Conservation (phyloP, 1,140 invertebrate species). For the Ceratitis capitata region DNA sequence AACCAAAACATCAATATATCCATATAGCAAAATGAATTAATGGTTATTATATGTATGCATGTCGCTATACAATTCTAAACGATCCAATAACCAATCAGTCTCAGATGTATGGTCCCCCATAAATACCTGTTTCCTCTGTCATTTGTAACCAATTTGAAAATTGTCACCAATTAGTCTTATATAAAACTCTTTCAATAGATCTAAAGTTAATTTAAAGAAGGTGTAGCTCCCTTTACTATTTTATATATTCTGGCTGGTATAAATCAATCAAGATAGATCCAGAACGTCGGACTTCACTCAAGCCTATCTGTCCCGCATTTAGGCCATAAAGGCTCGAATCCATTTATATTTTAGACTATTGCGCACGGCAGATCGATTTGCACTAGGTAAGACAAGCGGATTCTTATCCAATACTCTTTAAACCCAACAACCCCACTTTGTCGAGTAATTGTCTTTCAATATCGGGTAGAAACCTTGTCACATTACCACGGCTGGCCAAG, state of each 20-base stretch:
- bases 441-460: too few relatives aligned
- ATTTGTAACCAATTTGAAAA: background rate
- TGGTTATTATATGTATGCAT: too few relatives aligned
- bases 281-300: slow-evolving; percentile 70
- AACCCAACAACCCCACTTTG: too few relatives aligned
- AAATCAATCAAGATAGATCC: slow-evolving; percentile 96
- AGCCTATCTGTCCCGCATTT: slow-evolving; percentile 73
- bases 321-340: slow-evolving; percentile 87
- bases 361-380: slow-evolving; percentile 83
- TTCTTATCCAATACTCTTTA: slow-evolving; percentile 69
- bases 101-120: too few relatives aligned
- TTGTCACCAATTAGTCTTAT: too few relatives aligned
- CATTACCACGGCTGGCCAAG: too few relatives aligned
- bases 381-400: slow-evolving; percentile 93
- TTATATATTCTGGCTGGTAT: slow-evolving; percentile 73
- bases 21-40: too few relatives aligned
- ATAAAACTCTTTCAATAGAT: too few relatives aligned
- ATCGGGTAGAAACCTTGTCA: too few relatives aligned
- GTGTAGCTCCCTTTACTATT: slow-evolving; percentile 81
- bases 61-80: too few relatives aligned
- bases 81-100: too few relatives aligned
- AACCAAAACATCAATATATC: too few relatives aligned
- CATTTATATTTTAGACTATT: slow-evolving; percentile 82
- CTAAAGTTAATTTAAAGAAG: slow-evolving; percentile 71
- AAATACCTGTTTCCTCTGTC: background rate